phyloP scores from a whole-genome alignment of 2,113 vertebrate species.

The Blennius ocellaris region DNA sequence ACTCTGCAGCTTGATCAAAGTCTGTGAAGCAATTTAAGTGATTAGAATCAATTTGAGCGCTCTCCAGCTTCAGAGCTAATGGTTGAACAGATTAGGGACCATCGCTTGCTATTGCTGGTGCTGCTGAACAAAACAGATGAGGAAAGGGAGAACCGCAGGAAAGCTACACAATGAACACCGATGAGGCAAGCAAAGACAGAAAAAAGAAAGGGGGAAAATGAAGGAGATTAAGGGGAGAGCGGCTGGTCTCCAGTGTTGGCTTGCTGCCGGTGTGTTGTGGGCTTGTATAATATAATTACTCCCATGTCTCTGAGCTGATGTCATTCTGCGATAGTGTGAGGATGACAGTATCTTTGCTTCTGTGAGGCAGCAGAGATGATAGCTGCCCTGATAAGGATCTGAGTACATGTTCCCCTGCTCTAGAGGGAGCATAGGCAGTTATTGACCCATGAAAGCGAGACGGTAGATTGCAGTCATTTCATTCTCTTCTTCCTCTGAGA shows the following conservation, averaged over 20 bases:
- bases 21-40: constrained; percentile 69
- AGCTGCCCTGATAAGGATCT: constrained; percentile 86
- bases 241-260: constrained; percentile 34
- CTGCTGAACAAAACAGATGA: constrained; percentile 31
- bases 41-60: constrained; percentile 78
- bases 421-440: constrained; percentile 77
- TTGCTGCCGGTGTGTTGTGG: constrained; percentile 75
- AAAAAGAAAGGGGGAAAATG: background rate
- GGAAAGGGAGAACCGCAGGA: constrained; percentile 1
- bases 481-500: constrained; percentile 44
- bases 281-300: constrained; percentile 84
- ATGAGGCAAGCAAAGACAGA: constrained; percentile 8
- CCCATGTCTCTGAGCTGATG: constrained; percentile 80
- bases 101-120: constrained; percentile 11
- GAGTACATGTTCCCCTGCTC: constrained; percentile 82
- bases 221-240: constrained; percentile 5
- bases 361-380: constrained; percentile 79
- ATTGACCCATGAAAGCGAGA: constrained; percentile 83
- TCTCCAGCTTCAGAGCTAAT: constrained; percentile 70
- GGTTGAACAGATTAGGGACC: constrained; percentile 66
- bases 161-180: constrained; percentile 19
- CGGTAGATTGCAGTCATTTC: constrained; percentile 65
- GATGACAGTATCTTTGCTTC: constrained; percentile 73
- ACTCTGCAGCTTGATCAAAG: constrained; percentile 68
- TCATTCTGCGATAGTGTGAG: constrained; percentile 74